Percentiles rank a stretch among this genome's conserved stretches.
These are phyloP conservation scores for Microcebus griseorufus DNA, from an alignment of 2,113 vertebrate genomes.

Conservation along the genomic window DNA sequence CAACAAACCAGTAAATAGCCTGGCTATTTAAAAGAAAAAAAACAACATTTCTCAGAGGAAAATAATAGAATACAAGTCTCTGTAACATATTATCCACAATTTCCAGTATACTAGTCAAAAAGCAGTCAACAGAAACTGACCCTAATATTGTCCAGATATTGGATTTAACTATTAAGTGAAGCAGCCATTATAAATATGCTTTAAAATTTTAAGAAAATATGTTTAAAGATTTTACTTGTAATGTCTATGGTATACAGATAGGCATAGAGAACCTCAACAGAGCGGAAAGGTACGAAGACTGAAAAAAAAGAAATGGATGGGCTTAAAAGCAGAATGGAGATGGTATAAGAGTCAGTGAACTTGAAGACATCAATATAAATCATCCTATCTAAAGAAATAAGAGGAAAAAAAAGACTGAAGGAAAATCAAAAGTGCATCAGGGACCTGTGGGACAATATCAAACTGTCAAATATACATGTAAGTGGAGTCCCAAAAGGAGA, in stretches of 20 bases:
- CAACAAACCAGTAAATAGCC: background rate
- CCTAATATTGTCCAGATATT: background rate
- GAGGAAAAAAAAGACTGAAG: background rate
- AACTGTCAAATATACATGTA: background rate
- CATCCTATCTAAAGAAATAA: constrained; percentile 3
- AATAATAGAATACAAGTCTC: background rate
- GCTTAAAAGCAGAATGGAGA: background rate
- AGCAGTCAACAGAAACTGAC: background rate
- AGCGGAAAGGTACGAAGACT: background rate
- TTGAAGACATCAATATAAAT: background rate
- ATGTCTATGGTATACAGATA: background rate
- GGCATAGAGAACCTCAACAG: background rate
- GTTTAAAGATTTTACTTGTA: background rate
- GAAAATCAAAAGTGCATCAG: background rate
- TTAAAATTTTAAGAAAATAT: background rate
- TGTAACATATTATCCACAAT: background rate
- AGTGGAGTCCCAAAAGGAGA: background rate
- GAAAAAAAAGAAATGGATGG: background rate
- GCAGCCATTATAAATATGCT: background rate
- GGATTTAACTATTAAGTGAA: constrained; percentile 20
- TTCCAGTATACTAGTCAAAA: background rate
- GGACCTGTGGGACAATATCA: background rate
- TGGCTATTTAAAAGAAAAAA: background rate
- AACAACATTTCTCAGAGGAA: background rate
- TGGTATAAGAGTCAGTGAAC: background rate